Evolutionary conservation across 1,140 invertebrate genomes (phyloP).

Genomic region (Eupristina koningsbergeri): DNA sequence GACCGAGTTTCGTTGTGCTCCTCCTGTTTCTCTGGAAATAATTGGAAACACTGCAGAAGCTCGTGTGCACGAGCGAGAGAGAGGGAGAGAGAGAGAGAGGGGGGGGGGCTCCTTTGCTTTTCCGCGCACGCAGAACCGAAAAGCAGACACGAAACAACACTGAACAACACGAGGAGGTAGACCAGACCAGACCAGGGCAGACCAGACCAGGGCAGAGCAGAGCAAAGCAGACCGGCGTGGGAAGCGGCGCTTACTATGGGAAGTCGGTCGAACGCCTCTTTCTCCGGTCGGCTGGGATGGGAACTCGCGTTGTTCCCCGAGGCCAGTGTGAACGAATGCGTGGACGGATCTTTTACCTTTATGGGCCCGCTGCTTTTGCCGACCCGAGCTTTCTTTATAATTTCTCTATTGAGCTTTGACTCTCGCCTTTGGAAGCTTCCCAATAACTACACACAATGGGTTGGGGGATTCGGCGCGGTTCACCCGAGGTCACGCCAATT

Average conservation of each 20-base stretch:
- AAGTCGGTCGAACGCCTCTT: conserved; percentile 46
- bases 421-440: not conserved
- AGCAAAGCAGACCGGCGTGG: conserved; percentile 51
- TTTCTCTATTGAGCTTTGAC: not conserved
- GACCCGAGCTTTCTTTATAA: not conserved
- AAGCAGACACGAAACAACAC: too few relatives aligned
- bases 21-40: not conserved
- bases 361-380: not conserved
- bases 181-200: too few relatives aligned
- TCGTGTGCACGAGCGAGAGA: too few relatives aligned
- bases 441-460: not conserved
- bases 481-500: too few relatives aligned
- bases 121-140: conserved; percentile 32
- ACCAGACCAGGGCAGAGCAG: too few relatives aligned
- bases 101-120: conserved; percentile 10
- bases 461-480: not conserved
- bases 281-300: too few relatives aligned
- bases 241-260: conserved; percentile 58
- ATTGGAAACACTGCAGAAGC: not conserved
- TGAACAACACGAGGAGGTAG: too few relatives aligned
- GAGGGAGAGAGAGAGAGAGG: too few relatives aligned
- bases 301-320: too few relatives aligned
- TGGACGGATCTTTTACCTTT: not conserved
- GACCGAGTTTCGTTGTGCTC: not conserved
- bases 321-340: conserved; percentile 36